Evolutionary conservation across 92 coral and sea anemone genomes (phyloP).

Genomic region (Blastomussa wellsi): DNA sequence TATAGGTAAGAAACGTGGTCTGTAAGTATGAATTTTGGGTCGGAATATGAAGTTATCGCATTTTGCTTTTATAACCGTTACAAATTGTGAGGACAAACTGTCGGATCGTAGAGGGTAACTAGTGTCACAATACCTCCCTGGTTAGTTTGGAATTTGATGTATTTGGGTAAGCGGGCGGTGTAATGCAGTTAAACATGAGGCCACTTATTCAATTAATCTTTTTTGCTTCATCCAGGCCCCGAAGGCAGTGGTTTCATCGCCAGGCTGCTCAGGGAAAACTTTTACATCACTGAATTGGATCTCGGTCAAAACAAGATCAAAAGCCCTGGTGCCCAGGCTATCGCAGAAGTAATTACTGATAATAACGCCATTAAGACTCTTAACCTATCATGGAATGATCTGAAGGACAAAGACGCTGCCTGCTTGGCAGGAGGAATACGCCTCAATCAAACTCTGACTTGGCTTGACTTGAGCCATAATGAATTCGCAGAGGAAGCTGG

Average conservation of each 20-base stretch:
- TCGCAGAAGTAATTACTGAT: conserved; percentile 71
- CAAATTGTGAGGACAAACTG: no score
- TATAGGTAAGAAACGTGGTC: conserved; percentile 55
- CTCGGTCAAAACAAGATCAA: conserved; percentile 68
- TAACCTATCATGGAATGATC: conserved; percentile 69
- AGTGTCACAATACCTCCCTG: no score
- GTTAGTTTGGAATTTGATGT: no score
- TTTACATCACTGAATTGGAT: conserved; percentile 85
- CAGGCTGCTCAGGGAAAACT: conserved; percentile 74
- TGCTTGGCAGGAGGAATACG: conserved; percentile 66
- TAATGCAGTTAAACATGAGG: no score
- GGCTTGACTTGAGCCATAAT: conserved; percentile 79
- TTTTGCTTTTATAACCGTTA: no score
- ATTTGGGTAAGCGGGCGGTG: no score
- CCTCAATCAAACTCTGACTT: conserved; percentile 58
- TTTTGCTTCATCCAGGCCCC: conserved; percentile 42
- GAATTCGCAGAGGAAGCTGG: conserved; percentile 86
- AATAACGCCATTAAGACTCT: conserved; percentile 62
- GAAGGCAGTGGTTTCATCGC: conserved; percentile 69
- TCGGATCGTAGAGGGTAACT: no score
- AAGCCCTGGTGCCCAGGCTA: conserved; percentile 65
- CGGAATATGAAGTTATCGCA: no score
- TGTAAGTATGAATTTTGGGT: no score
- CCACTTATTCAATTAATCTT: neutral
- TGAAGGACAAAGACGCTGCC: conserved; percentile 68